These are phyloP conservation scores for Eupithecia subumbrata DNA, from an alignment of 2,888 invertebrate species.

Conservation along the genomic window DNA sequence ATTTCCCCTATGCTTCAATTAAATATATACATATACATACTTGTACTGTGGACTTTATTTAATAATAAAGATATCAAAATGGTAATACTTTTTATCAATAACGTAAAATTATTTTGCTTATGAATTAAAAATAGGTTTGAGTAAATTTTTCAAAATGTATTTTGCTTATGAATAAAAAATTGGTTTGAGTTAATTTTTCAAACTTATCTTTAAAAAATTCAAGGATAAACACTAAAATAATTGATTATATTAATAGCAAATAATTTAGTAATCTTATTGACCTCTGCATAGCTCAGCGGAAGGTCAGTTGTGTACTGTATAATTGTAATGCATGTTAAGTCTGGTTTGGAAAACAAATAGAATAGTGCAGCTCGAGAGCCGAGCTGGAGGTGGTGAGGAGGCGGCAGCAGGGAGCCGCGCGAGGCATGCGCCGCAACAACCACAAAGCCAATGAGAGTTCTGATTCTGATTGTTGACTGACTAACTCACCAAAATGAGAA, in stretches of 20 bases:
- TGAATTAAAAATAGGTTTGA: background rate
- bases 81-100: background rate
- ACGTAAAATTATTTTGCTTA: background rate
- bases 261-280: conserved; percentile 11
- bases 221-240: background rate
- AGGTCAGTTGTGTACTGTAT: conserved; percentile 23
- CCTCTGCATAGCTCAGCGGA: conserved; percentile 20
- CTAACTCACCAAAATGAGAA: conserved; percentile 84
- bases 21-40: background rate
- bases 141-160: background rate
- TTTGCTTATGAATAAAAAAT: background rate
- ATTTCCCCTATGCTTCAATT: no score
- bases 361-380: conserved; percentile 8
- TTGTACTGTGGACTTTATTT: conserved; percentile 1
- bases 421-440: conserved; percentile 78
- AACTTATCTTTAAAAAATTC: background rate
- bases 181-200: background rate
- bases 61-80: background rate
- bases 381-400: conserved; percentile 42
- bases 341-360: no score
- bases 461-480: conserved; percentile 72
- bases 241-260: background rate
- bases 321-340: background rate
- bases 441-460: conserved; percentile 77
- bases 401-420: conserved; percentile 64